phyloP scores from a whole-genome alignment of 92 coral and sea anemone genomes.

The Porites evermanni region DNA sequence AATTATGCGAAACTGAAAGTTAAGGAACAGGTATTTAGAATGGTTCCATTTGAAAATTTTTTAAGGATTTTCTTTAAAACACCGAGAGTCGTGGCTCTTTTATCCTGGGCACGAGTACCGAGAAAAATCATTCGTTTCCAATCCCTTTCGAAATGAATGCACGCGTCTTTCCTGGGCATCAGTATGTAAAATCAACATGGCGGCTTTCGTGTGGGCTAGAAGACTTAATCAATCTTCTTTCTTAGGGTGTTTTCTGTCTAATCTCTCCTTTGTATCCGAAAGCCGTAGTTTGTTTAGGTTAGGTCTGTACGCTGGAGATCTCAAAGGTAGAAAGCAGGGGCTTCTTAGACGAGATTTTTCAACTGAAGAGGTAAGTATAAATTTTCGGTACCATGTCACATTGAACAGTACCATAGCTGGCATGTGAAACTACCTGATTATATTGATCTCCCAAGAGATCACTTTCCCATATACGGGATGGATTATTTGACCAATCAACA shows the following conservation, averaged over 20 bases:
- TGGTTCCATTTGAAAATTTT: background rate
- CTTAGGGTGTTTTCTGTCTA: background rate
- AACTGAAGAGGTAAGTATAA: background rate
- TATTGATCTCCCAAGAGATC: too few relatives aligned
- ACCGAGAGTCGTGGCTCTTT: too few relatives aligned
- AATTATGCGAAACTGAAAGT: too few relatives aligned
- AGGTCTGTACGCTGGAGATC: background rate
- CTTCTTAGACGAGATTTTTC: background rate
- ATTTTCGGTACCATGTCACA: too few relatives aligned
- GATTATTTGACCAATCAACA: too few relatives aligned
- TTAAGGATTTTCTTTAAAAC: too few relatives aligned
- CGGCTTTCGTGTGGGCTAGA: background rate
- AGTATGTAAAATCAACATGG: slow-evolving; percentile 11
- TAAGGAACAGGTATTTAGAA: background rate
- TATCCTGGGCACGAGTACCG: background rate
- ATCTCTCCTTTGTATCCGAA: background rate
- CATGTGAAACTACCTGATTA: too few relatives aligned
- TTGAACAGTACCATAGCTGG: too few relatives aligned
- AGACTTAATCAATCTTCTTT: background rate
- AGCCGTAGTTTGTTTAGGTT: background rate
- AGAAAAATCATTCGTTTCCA: background rate
- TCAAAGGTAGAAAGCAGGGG: background rate
- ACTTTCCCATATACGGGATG: too few relatives aligned
- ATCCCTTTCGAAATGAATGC: background rate
- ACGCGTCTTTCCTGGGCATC: background rate